Evolutionary conservation across 1,140 invertebrate genomes (phyloP).

Genomic region (Pararge aegeria): DNA sequence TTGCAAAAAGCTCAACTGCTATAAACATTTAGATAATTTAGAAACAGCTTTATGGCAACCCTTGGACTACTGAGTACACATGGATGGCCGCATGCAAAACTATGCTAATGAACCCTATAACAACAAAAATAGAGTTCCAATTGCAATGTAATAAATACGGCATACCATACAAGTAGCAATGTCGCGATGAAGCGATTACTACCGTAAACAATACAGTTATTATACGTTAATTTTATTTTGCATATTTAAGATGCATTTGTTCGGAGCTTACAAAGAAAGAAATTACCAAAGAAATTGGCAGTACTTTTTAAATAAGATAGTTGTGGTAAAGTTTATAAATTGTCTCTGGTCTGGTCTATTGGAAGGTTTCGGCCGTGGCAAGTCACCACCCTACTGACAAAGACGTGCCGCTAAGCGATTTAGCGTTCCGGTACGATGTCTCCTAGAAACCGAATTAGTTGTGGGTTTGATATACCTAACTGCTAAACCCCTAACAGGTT

Average conservation of each 20-base stretch:
- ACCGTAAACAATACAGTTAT: constrained; percentile 33
- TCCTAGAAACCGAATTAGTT: too few relatives aligned
- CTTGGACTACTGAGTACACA: neutral
- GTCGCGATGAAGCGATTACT: constrained; percentile 32
- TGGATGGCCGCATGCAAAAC: neutral
- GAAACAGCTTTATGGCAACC: neutral
- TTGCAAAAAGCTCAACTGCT: too few relatives aligned
- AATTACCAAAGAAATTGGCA: neutral
- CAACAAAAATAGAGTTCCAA: neutral
- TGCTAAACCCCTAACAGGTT: too few relatives aligned
- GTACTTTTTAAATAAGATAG: too few relatives aligned
- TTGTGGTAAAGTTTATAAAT: too few relatives aligned
- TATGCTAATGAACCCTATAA: neutral
- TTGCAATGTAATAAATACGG: neutral
- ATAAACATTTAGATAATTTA: neutral
- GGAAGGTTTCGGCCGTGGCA: too few relatives aligned
- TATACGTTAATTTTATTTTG: constrained; percentile 25
- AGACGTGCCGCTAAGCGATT: too few relatives aligned
- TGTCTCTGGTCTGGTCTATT: too few relatives aligned
- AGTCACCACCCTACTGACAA: too few relatives aligned
- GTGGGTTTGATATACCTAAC: too few relatives aligned
- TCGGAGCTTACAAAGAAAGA: neutral
- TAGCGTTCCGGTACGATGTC: too few relatives aligned
- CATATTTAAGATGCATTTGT: constrained; percentile 3
- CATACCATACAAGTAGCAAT: constrained; percentile 12